Evolutionary conservation across 2,113 vertebrate species (phyloP).

Genomic region (Syngnathus scovelli): DNA sequence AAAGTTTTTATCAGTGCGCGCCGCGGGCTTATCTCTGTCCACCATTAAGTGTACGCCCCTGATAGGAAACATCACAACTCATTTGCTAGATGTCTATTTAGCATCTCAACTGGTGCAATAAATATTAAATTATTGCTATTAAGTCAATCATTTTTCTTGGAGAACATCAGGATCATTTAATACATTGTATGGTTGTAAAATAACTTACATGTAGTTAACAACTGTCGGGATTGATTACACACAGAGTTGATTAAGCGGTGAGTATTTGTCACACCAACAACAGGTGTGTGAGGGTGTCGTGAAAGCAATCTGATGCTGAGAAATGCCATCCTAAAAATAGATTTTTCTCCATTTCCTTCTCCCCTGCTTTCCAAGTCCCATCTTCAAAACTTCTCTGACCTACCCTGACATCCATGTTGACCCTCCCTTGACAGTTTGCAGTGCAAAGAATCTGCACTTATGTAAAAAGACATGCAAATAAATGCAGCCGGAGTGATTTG

Average conservation of each 20-base stretch:
- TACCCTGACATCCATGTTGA: neutral
- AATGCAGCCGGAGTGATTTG: conserved; percentile 24
- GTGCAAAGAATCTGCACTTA: neutral
- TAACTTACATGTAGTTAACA: neutral
- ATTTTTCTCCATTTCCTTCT: conserved; percentile 39
- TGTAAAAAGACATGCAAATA: neutral
- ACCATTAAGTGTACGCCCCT: conserved; percentile 27
- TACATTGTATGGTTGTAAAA: neutral
- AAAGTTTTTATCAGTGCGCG: conserved; percentile 29
- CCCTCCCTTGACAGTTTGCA: neutral
- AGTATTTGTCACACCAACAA: conserved; percentile 38
- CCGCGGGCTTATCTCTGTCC: conserved; percentile 29
- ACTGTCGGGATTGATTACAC: neutral
- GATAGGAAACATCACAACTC: conserved; percentile 22
- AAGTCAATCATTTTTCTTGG: neutral
- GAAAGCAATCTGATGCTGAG: conserved; percentile 69
- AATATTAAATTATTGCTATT: neutral
- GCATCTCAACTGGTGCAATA: neutral
- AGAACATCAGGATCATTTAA: neutral
- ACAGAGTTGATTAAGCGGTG: conserved; percentile 28
- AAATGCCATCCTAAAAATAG: conserved; percentile 79
- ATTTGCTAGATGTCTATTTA: conserved; percentile 12
- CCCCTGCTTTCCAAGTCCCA: conserved; percentile 45
- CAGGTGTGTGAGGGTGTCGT: conserved; percentile 66
- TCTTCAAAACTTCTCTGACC: conserved; percentile 26